Evolutionary conservation across 1,140 invertebrate species (phyloP), one percentile per base, ranked within the genome.

Genomic region (Choristoneura fumiferana): DNA sequence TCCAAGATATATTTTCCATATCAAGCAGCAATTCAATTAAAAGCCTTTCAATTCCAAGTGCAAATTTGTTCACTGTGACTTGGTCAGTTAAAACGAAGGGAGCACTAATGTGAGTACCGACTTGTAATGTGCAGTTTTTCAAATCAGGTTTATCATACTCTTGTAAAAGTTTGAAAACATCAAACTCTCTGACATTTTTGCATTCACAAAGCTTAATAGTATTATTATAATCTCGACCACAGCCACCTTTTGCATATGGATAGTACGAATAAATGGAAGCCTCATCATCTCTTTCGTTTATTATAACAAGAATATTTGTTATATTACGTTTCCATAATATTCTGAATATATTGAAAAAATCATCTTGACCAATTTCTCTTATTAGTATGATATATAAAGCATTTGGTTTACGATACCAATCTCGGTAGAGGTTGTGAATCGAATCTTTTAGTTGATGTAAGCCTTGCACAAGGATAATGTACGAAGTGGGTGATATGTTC

Each of bases 181-280:
- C 22, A 4, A 10, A 6, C 1, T 10, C 18, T 49, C n/a, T 14
- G 6, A 12, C 3, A 1, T n/a, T 14, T 6, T 5, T 10, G 10
- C 43, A 49, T 29, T 29, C 9, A n/a, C 43, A n/a, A 1, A 49
- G 1, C 12, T 29, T 49, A 6, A 49, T 8, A 12, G 22, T 49
- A 22, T 49, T 10, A 8, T 49, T 49, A 12, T 22, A 49, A 49
- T 49, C 18, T 49, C 43, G 10, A n/a, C 43, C 43, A 9, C 43
- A 49, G 1, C 12, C 17, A 13, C 43, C 43, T 5, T 5, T 14
- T 49, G 22, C 18, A 33, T 49, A 49, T 8, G 43, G 43, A 13
- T 22, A 18, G 12, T 49, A 49, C 0, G 43, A 22, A 18, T 49
- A 29, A 4, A 49, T 12, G n/a, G 43, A 49, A 49, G 43, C 18